Base-by-base conservation (phyloP, 2,797 vertebrate genomes). In the Carapus acus region DNA sequence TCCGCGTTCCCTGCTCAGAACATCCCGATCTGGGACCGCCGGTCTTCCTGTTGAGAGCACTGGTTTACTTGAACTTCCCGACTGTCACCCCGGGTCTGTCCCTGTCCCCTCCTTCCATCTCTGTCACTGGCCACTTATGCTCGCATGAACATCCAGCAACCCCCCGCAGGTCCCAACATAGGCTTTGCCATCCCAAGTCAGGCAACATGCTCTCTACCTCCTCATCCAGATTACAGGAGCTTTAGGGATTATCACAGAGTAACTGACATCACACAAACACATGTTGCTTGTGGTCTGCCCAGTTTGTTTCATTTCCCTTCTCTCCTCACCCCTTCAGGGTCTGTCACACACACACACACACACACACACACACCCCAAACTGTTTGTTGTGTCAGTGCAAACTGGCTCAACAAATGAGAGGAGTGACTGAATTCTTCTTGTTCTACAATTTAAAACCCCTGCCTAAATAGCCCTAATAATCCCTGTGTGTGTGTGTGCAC, bases 221-320 rank as follows among this genome's bases (percentile, higher is more conserved):
- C 81, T 88, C 83, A 89, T 87, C 89, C 88, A 65, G 79, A 88
- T 90, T 90, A 90, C 45, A 77, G 81, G 79, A 88, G 88, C 88
- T 89, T 89, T 88, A 81, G 62, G 76, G 89, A 88, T 90, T 89
- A 88, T 72, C 58, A 60, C 46, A 71, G 79, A 81, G 74, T 80
- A 84, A 81, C 70, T 78, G 82, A 59, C 73, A 84, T 74, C 62
- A 74, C 74, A 67, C 80, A 81, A 74, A 43, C 48, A 63, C 67
- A 73, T 65, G 73, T 65, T 65, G 53, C 59, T 77, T 58, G 52
- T 62, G 66, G 69, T 73, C 64, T 74, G 66, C 58, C 69, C 58
- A 70, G 57, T 49, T 51, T 29, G 53, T 23, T 18, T 34, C 37
- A 43, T 57, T 48, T 64, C 19, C 36, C 43, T 65, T 36, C 55